These are phyloP conservation scores for Ametastegia equiseti DNA, from an alignment of 2,888 invertebrate genomes.

Conservation along the genomic window DNA sequence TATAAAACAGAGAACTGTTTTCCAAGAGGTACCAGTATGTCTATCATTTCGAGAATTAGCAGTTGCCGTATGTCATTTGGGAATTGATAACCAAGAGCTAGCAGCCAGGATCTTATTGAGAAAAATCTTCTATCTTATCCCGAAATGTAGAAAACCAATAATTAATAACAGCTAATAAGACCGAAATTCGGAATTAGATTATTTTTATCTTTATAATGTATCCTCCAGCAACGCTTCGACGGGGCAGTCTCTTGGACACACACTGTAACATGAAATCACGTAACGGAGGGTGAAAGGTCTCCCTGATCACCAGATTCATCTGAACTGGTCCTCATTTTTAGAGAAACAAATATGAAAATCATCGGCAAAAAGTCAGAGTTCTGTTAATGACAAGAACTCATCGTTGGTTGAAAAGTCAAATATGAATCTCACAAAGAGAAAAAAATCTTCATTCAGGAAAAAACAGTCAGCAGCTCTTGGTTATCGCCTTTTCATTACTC, in stretches of 20 bases:
- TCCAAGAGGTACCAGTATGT: background rate
- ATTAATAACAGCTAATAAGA: background rate
- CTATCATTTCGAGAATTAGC: slow-evolving; percentile 18
- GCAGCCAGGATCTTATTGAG: background rate
- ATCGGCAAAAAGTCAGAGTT: background rate
- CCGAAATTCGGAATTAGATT: background rate
- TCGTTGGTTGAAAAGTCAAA: background rate
- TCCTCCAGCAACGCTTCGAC: no score
- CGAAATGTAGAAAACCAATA: background rate
- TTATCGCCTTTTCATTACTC: background rate
- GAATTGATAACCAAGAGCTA: slow-evolving; percentile 9
- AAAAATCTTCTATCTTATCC: background rate
- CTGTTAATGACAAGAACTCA: background rate
- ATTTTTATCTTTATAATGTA: slow-evolving; percentile 10
- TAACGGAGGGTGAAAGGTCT: no score
- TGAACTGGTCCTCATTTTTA: no score
- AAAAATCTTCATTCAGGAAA: background rate
- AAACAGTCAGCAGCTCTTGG: background rate
- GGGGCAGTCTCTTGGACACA: no score
- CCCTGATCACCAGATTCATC: no score
- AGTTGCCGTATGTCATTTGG: slow-evolving; percentile 16
- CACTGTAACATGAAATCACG: no score
- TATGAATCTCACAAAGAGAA: background rate
- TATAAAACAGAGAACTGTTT: background rate
- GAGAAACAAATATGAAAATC: background rate